Percentiles rank a stretch among this genome's conserved stretches.
These are phyloP conservation scores for Ptilodon capucinus DNA, from an alignment of 2,888 invertebrate species.

Conservation along the genomic window DNA sequence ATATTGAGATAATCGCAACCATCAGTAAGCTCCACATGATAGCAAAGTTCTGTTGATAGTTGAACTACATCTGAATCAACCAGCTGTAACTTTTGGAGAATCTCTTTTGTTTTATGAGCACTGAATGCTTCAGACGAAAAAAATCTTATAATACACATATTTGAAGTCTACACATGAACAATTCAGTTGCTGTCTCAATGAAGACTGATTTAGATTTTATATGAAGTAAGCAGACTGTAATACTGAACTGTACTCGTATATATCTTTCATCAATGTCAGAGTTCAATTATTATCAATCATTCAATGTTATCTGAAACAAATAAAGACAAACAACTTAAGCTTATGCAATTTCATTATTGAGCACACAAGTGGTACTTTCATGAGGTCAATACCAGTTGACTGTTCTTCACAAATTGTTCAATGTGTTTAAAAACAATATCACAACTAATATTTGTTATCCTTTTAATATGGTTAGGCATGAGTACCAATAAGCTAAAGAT, in stretches of 20 bases:
- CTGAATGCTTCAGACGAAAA: constrained; percentile 85
- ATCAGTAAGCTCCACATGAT: constrained; percentile 86
- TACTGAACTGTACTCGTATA: constrained; percentile 31
- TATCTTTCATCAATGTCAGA: constrained; percentile 76
- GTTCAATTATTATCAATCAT: constrained; percentile 61
- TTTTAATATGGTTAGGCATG: no score
- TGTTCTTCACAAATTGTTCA: not conserved
- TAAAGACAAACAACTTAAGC: constrained; percentile 62
- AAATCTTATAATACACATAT: constrained; percentile 83
- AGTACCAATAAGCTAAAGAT: no score
- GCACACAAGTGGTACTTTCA: constrained; percentile 4
- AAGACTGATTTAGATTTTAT: constrained; percentile 35
- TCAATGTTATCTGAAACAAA: constrained; percentile 61
- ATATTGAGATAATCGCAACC: constrained; percentile 76
- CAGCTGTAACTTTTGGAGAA: constrained; percentile 78
- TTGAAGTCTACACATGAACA: constrained; percentile 25
- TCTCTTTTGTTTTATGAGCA: constrained; percentile 81
- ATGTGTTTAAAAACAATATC: no score
- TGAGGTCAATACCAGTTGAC: constrained; percentile 3
- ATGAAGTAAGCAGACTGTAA: constrained; percentile 7
- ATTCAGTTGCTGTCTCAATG: constrained; percentile 30
- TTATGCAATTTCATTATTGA: constrained; percentile 61
- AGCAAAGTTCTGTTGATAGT: constrained; percentile 90
- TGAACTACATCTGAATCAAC: constrained; percentile 72
- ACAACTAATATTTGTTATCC: no score